Percentiles rank a stretch among this genome's conserved stretches.
Conservation (phyloP, 1,140 invertebrate species). For the Caerostris extrusa region DNA sequence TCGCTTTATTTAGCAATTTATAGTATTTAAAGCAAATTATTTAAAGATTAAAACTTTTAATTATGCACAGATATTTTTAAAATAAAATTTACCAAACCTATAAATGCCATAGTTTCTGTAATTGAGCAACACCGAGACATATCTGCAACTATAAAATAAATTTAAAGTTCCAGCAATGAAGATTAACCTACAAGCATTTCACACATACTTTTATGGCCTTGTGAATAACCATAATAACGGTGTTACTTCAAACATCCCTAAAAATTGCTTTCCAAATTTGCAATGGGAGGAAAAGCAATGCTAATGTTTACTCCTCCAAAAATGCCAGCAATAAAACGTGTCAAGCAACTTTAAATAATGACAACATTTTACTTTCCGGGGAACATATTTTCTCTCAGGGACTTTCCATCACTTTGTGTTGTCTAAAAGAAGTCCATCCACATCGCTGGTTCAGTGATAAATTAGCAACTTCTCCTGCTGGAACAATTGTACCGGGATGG, state of each 20-base stretch:
- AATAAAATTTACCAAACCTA: no score
- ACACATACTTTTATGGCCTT: no score
- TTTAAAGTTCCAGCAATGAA: no score
- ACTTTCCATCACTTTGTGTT: not conserved
- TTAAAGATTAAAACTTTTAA: no score
- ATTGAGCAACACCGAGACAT: no score
- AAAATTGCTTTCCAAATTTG: not conserved
- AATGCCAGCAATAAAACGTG: slow-evolving; percentile 12
- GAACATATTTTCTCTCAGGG: not conserved
- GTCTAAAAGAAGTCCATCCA: not conserved
- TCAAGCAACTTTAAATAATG: slow-evolving; percentile 21
- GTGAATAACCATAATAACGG: not conserved
- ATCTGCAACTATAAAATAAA: no score
- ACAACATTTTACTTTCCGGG: not conserved
- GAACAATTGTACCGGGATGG: not conserved
- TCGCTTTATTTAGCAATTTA: no score
- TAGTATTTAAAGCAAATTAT: no score
- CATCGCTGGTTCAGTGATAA: not conserved
- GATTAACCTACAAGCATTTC: no score
- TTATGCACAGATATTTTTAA: no score
- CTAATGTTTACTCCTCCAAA: not conserved
- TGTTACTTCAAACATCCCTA: not conserved
- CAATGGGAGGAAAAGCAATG: not conserved
- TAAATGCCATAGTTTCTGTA: no score
- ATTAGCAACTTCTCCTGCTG: not conserved